Evolutionary conservation across 2,888 invertebrate species (phyloP), one percentile per base, ranked within the genome.

Genomic region (Shargacucullia verbasci): DNA sequence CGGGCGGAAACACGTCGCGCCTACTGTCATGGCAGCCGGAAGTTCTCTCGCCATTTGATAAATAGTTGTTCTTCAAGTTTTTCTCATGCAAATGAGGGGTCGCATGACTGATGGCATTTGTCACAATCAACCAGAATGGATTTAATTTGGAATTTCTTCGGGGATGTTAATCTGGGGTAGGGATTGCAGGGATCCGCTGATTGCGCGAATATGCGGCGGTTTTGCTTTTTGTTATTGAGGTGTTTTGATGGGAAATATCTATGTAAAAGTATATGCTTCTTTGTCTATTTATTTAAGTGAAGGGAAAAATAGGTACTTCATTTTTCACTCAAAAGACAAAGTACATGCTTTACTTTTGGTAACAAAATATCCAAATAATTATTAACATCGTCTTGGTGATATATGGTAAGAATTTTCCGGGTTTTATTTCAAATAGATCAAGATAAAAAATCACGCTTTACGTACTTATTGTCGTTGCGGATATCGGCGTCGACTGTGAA

Each of bases 31-130:
- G 88, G 90, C 89, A 79, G 88, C 87, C 92, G 93, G 93, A 94
- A 91, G 89, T 90, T 82, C 90, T 82, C 87, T 88, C 79, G 85
- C 92, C 86, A 90, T 92, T 94, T 94, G 93, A 94, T 93, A 94
- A 94, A 94, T 94, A 94, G 93, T 93, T 92, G 93, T 93, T 92
- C 93, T 92, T 91, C 86, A 88, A 90, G 92, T 93, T 93, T 92
- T 93, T 92, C 91, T 91, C 90, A 93, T 93, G 93, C 92, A 94
- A 92, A 93, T 93, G 92, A 92, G 91, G 93, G 91, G 92, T 82
- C 75, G 88, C 85, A 93, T 94, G 93, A 94, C 92, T 89, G 87
- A 94, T 93, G 84, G 88, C 86, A 88, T 87, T 92, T 91, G 93
- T 93, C 92, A 92, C 93, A 91, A 92, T 92, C 90, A 89, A 87